A percentile compares a stretch with the other conserved stretches of the same genome.
These are phyloP conservation scores for Gallinago nigripennis DNA, from an alignment of 2,797 vertebrate genomes.

Conservation along the genomic window DNA sequence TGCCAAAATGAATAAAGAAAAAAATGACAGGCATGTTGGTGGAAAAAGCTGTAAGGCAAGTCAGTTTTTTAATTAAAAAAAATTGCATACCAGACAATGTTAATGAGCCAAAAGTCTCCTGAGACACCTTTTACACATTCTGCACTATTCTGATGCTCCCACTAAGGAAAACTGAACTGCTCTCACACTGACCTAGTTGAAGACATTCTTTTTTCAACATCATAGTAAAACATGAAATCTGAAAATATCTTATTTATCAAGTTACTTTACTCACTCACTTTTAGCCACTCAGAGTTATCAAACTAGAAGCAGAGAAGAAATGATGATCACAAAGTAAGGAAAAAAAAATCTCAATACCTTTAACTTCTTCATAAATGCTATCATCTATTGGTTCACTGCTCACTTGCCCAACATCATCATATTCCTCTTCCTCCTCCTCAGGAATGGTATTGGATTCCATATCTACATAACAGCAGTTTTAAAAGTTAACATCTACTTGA, in stretches of 20 bases:
- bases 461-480: slow-evolving; percentile 73
- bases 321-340: background rate
- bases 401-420: slow-evolving; percentile 82
- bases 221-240: background rate
- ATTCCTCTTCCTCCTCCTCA: slow-evolving; percentile 84
- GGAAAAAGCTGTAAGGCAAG: slow-evolving; percentile 59
- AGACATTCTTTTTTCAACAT: background rate
- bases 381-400: slow-evolving; percentile 75
- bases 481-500: background rate
- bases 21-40: slow-evolving; percentile 44
- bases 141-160: slow-evolving; percentile 34
- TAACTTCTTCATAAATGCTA: slow-evolving; percentile 94
- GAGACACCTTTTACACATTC: slow-evolving; percentile 36
- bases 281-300: background rate
- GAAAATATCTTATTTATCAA: background rate
- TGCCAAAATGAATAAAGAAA: slow-evolving; percentile 53
- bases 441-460: slow-evolving; percentile 85
- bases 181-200: background rate
- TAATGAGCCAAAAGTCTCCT: slow-evolving; percentile 65
- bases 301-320: background rate
- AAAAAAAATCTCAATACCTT: slow-evolving; percentile 79
- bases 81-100: slow-evolving; percentile 58
- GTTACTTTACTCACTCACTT: background rate
- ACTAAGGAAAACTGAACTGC: background rate
- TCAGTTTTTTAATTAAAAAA: slow-evolving; percentile 73